Percentiles rank a stretch among this genome's conserved stretches.
Conservation (phyloP, 2,797 vertebrate genomes). For the Mycteria americana region DNA sequence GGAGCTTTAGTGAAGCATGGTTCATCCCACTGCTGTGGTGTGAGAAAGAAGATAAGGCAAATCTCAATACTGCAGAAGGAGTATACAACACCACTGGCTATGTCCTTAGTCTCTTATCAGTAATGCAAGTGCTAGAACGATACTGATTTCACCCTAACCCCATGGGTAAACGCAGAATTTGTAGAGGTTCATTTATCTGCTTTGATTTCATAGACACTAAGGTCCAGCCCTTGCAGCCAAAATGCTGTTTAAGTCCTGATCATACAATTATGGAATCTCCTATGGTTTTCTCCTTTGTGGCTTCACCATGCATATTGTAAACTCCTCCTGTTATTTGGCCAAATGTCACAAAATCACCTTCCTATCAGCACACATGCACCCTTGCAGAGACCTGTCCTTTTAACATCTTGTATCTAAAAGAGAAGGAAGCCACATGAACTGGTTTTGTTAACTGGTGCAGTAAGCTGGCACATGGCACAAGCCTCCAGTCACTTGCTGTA, state of each 20-base stretch:
- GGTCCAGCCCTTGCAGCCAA: background rate
- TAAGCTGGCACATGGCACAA: background rate
- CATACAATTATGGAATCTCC: background rate
- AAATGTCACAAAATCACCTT: background rate
- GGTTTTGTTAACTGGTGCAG: background rate
- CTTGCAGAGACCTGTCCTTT: background rate
- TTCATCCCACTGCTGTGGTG: background rate
- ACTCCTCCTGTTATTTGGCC: background rate
- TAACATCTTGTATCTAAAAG: background rate
- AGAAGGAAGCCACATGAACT: background rate
- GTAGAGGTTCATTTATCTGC: background rate
- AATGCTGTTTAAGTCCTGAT: background rate
- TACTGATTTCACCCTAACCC: background rate
- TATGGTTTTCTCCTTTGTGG: background rate
- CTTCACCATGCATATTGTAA: background rate
- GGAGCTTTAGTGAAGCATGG: background rate
- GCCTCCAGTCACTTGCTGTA: background rate
- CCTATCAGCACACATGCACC: background rate
- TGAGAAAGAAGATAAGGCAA: slow-evolving; percentile 6
- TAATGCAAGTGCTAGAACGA: background rate
- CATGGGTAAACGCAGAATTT: background rate
- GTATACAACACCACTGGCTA: background rate
- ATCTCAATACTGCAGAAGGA: background rate
- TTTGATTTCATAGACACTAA: background rate
- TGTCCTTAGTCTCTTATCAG: background rate